A percentile compares a stretch with the other conserved stretches of the same genome.
These are phyloP conservation scores for Petrosia ficiformis DNA, from an alignment of 37 sponge, comb jelly and placozoan species.

Conservation along the genomic window DNA sequence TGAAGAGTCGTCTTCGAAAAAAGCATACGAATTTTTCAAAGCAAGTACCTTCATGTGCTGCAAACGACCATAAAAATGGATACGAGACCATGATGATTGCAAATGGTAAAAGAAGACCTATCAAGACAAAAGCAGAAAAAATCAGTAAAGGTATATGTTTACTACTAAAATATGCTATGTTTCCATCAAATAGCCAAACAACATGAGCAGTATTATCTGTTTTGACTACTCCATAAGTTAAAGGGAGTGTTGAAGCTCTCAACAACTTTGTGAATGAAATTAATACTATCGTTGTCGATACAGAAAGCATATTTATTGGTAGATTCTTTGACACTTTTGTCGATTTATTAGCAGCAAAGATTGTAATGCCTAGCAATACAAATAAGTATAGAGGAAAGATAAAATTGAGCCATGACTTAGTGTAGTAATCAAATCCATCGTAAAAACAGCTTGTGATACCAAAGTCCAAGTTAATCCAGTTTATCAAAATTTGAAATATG, in stretches of 20 bases:
- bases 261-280: slow-evolving; percentile 14
- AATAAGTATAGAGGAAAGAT: slow-evolving; percentile 27
- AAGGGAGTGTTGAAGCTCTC: not conserved
- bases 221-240: not conserved
- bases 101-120: slow-evolving; percentile 19
- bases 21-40: not conserved
- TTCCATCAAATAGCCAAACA: slow-evolving; percentile 37
- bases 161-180: slow-evolving; percentile 13
- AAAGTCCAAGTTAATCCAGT: slow-evolving; percentile 31
- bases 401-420: slow-evolving; percentile 9
- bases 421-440: slow-evolving; percentile 29
- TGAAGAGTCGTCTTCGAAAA: not conserved
- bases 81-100: slow-evolving; percentile 1
- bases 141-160: slow-evolving; percentile 17
- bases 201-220: not conserved
- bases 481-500: not conserved
- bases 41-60: not conserved
- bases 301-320: slow-evolving; percentile 18
- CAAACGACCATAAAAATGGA: not conserved
- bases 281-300: slow-evolving; percentile 21
- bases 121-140: not conserved
- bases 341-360: slow-evolving; percentile 1
- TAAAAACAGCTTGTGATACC: slow-evolving; percentile 39
- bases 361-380: slow-evolving; percentile 10
- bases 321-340: not conserved